These are phyloP conservation scores for Thamnophis elegans DNA, from an alignment of 2,797 vertebrate species.

Conservation along the genomic window DNA sequence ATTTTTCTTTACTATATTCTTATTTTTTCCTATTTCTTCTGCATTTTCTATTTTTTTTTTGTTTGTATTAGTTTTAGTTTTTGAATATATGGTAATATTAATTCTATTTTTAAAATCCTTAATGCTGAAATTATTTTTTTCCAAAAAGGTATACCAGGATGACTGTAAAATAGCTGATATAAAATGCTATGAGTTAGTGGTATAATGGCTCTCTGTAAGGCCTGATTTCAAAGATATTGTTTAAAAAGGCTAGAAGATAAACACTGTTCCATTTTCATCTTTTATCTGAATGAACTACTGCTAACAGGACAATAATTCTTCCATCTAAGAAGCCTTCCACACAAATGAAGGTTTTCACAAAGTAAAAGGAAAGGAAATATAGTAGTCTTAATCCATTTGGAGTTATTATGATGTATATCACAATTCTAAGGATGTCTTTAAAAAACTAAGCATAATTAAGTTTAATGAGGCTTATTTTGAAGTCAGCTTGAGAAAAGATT, in stretches of 20 bases:
- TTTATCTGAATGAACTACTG: neutral
- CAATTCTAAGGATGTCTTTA: neutral
- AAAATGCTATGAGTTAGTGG: neutral
- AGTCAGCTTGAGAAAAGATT: neutral
- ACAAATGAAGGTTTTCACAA: neutral
- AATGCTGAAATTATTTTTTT: neutral
- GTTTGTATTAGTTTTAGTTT: neutral
- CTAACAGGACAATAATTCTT: neutral
- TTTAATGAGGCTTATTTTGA: neutral
- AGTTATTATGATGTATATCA: neutral
- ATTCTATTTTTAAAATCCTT: neutral
- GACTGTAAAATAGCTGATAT: neutral
- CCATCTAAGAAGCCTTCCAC: neutral
- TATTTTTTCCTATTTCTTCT: neutral
- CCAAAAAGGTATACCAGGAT: neutral
- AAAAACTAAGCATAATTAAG: neutral
- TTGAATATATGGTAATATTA: neutral
- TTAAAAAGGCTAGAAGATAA: neutral
- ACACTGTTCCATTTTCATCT: neutral
- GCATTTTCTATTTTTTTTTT: neutral
- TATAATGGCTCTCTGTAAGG: neutral
- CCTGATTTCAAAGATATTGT: neutral
- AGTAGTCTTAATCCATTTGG: neutral
- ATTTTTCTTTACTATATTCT: neutral
- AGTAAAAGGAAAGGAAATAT: neutral